These are phyloP conservation scores for Bombyx mandarina DNA, from an alignment of 1,140 invertebrate genomes.

Conservation along the genomic window DNA sequence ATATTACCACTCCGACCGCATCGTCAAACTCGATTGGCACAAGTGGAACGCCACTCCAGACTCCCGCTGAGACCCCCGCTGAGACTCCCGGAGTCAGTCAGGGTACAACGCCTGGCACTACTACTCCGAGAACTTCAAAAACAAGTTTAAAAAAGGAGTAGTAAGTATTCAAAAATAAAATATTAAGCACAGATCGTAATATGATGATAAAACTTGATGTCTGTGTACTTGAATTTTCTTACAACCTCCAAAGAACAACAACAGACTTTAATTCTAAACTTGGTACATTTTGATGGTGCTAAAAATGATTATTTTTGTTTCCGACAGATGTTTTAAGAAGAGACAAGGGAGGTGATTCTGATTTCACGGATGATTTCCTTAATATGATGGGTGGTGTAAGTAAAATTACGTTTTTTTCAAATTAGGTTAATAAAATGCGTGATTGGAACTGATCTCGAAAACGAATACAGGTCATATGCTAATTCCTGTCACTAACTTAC, in stretches of 20 bases:
- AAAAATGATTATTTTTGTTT: no score
- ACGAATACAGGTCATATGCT: no score
- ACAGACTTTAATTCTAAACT: no score
- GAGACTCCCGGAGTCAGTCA: constrained; percentile 9
- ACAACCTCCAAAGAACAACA: no score
- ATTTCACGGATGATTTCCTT: constrained; percentile 47
- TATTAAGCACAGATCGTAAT: no score
- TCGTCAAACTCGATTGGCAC: constrained; percentile 5
- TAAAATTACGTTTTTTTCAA: constrained; percentile 5
- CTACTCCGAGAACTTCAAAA: constrained; percentile 23
- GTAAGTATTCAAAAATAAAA: constrained; percentile 9
- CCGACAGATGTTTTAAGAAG: constrained; percentile 30
- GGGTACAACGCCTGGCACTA: not conserved
- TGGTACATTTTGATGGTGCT: no score
- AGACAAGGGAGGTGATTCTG: constrained; percentile 27
- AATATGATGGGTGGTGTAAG: constrained; percentile 56
- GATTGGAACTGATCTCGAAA: no score
- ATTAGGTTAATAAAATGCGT: no score
- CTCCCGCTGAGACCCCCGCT: constrained; percentile 11
- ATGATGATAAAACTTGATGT: not conserved
- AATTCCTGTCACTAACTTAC: no score
- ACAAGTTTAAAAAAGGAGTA: constrained; percentile 21
- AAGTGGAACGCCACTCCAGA: not conserved
- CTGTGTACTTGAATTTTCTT: not conserved
- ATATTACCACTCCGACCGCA: constrained; percentile 3